Evolutionary conservation across 1,140 invertebrate species (phyloP).

Genomic region (Eupristina koningsbergeri): DNA sequence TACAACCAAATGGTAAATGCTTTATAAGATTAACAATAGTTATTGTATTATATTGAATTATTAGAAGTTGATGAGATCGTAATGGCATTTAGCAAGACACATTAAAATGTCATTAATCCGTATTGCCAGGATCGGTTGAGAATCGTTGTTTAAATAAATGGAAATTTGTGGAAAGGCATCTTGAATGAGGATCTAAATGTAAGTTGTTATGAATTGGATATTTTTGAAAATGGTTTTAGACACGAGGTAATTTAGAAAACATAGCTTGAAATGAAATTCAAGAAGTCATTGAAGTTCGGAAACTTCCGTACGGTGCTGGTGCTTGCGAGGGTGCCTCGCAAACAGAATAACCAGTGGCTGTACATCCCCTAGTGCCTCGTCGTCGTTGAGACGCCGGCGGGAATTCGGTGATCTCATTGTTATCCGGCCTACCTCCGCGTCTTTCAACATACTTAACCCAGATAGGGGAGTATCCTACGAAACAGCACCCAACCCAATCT

Average conservation of each 20-base stretch:
- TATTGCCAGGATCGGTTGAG: no score
- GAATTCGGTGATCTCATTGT: constrained; percentile 36
- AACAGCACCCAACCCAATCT: not conserved
- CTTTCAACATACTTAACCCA: constrained; percentile 33
- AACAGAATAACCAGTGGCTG: not conserved
- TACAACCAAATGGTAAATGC: no score
- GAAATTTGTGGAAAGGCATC: no score
- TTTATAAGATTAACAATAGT: no score
- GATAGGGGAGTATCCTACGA: not conserved
- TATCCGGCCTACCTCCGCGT: constrained; percentile 12
- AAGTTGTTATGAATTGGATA: no score
- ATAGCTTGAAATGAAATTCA: not conserved
- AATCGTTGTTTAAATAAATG: no score
- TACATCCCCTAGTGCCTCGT: not conserved
- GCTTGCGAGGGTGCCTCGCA: not conserved
- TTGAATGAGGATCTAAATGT: no score
- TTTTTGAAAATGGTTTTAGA: not conserved
- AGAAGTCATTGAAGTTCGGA: not conserved
- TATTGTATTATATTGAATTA: no score
- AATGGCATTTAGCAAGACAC: no score
- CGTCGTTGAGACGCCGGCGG: not conserved
- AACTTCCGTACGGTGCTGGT: no score
- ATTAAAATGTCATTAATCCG: no score
- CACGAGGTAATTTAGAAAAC: not conserved
- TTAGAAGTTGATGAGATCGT: no score